Conservation (phyloP, 23 tunicate species). For the Trididemnum miniatum region DNA sequence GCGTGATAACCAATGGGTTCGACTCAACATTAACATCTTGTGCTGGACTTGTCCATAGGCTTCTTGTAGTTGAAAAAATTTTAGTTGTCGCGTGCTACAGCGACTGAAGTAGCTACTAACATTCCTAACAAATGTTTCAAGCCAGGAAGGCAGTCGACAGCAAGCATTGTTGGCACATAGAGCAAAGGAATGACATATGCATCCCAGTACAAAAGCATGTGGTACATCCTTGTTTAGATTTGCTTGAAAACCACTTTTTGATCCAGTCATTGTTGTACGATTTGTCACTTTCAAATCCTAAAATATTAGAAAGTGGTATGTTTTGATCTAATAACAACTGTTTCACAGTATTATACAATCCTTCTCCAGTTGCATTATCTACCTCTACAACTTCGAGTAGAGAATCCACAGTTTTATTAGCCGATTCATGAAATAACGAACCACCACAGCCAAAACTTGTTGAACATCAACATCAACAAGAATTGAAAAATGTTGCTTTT, state of each 20-base stretch:
- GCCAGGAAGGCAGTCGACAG: constrained; percentile 26
- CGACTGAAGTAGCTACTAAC: constrained; percentile 6
- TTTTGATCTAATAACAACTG: constrained; percentile 3
- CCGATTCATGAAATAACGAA: constrained; percentile 14
- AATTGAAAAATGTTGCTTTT: constrained; percentile 12
- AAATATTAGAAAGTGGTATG: constrained; percentile 22
- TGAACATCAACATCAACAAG: constrained; percentile 9
- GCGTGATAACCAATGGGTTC: constrained; percentile 5
- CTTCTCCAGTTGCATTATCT: constrained; percentile 1
- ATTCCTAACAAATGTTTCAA: constrained; percentile 1
- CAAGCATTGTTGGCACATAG: constrained; percentile 22
- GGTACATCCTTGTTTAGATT: constrained; percentile 9
- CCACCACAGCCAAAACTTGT: constrained; percentile 26
- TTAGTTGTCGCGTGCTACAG: constrained; percentile 6
- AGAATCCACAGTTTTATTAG: constrained; percentile 7
- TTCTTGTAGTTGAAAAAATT: constrained; percentile 14
- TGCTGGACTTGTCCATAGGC: background rate
- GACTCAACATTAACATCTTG: constrained; percentile 13
- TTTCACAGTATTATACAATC: constrained; percentile 9
- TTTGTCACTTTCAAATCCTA: constrained; percentile 23
- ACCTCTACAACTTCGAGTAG: constrained; percentile 18
- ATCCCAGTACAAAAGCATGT: constrained; percentile 4
- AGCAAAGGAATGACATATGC: constrained; percentile 23
- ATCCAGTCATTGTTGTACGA: constrained; percentile 20
- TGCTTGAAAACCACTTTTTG: constrained; percentile 8